Evolutionary conservation across 2,113 vertebrate species (phyloP).

Genomic region (Typhlomys cinereus): DNA sequence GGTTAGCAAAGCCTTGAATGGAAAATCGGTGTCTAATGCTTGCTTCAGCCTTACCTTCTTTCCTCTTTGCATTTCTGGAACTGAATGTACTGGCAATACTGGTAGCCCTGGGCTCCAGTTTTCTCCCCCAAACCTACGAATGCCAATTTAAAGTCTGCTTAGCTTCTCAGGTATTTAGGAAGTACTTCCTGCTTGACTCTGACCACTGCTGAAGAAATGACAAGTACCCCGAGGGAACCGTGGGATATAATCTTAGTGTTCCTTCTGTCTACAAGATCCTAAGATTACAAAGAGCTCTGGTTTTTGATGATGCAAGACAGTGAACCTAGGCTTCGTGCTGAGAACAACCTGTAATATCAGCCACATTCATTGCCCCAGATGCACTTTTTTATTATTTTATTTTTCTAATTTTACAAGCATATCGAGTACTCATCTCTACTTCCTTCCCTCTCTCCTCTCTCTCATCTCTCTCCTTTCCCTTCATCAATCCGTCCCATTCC

Average conservation of each 20-base stretch:
- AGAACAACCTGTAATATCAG: neutral
- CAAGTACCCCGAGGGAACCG: neutral
- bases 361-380: neutral
- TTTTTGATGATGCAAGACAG: neutral
- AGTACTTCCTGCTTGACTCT: neutral
- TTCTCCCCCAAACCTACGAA: neutral
- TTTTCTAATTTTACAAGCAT: too few relatives aligned
- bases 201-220: neutral
- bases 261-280: neutral
- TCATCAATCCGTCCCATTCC: too few relatives aligned
- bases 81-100: neutral
- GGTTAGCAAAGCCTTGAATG: neutral
- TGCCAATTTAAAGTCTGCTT: neutral
- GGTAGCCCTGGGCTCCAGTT: neutral
- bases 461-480: too few relatives aligned
- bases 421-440: too few relatives aligned
- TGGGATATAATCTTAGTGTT: constrained; percentile 16
- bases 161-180: neutral
- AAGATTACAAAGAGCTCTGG: neutral
- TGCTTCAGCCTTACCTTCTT: constrained; percentile 12
- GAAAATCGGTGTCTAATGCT: neutral
- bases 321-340: neutral
- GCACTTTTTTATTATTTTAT: too few relatives aligned
- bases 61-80: constrained; percentile 23
- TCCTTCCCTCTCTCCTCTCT: too few relatives aligned